These are phyloP conservation scores for Aurelia sp. DNA, from an alignment of 30 jellyfish, hydroid and myxozoan species.

Conservation along the genomic window DNA sequence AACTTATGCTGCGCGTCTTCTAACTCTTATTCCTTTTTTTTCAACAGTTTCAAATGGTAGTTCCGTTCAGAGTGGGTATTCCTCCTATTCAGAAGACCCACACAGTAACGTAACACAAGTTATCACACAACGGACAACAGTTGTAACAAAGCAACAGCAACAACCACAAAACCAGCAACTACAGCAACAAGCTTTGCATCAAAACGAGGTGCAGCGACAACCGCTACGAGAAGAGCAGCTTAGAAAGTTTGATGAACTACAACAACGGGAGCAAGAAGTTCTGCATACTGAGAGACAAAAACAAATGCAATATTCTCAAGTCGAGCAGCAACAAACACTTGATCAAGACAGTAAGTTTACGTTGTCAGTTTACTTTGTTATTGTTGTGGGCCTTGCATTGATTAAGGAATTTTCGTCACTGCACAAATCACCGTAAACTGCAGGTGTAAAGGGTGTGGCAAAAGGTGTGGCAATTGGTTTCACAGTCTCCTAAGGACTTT, in stretches of 20 bases:
- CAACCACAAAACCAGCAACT: constrained; percentile 23
- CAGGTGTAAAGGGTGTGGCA: too few species aligned
- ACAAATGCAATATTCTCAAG: constrained; percentile 52
- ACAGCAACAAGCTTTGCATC: not conserved
- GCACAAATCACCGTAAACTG: too few species aligned
- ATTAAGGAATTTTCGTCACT: too few species aligned
- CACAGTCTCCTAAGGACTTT: too few species aligned
- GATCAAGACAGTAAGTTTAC: constrained; percentile 30
- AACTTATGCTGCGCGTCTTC: too few species aligned
- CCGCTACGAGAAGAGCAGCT: constrained; percentile 4
- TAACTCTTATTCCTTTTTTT: not conserved
- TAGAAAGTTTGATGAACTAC: not conserved
- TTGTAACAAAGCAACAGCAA: constrained; percentile 15
- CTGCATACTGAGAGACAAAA: constrained; percentile 36
- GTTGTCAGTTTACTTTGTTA: too few species aligned
- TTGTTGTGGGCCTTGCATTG: too few species aligned
- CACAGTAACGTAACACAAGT: constrained; percentile 5
- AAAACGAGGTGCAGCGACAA: not conserved
- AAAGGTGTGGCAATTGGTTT: too few species aligned
- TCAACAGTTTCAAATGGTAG: constrained; percentile 66
- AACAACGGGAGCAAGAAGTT: constrained; percentile 27
- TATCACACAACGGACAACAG: constrained; percentile 10
- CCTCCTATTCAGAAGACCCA: constrained; percentile 38
- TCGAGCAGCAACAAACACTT: constrained; percentile 12
- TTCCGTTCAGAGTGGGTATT: constrained; percentile 56